phyloP scores from a whole-genome alignment of 1,140 invertebrate species.

The Lepidostoma basale region DNA sequence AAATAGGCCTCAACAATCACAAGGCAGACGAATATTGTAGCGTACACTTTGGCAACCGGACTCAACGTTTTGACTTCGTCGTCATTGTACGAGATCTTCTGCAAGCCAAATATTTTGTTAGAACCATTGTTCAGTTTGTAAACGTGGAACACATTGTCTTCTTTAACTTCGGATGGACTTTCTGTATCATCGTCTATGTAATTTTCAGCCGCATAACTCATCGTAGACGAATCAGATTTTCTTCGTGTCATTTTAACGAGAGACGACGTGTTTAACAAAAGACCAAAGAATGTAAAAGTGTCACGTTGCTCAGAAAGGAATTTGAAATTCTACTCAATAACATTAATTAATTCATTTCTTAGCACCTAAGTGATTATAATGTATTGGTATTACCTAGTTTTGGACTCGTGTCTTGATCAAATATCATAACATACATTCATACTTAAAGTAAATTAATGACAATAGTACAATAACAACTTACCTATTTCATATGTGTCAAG shows the following conservation, averaged over 20 bases:
- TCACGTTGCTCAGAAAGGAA: not conserved
- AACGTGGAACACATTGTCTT: not conserved
- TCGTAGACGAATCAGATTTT: not conserved
- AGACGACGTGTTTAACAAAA: no score
- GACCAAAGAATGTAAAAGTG: not conserved
- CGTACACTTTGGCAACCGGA: constrained; percentile 21
- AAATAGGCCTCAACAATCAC: not conserved
- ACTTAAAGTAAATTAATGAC: no score
- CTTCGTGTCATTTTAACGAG: not conserved
- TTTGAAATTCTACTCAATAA: not conserved
- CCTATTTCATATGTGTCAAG: no score
- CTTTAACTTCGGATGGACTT: not conserved
- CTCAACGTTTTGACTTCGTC: not conserved
- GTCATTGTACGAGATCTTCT: constrained; percentile 23
- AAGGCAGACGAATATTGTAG: not conserved
- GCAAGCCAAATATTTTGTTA: constrained; percentile 16
- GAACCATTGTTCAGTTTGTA: constrained; percentile 28
- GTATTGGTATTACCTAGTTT: no score
- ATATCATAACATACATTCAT: no score
- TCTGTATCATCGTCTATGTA: not conserved
- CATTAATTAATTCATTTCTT: no score
- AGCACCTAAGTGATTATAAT: no score
- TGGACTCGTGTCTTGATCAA: no score
- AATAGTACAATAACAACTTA: no score
- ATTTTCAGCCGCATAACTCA: not conserved